A percentile compares a stretch with the other conserved stretches of the same genome.
phyloP scores from a whole-genome alignment of 2,888 invertebrate species.

The Sinhomidia bicolor region DNA sequence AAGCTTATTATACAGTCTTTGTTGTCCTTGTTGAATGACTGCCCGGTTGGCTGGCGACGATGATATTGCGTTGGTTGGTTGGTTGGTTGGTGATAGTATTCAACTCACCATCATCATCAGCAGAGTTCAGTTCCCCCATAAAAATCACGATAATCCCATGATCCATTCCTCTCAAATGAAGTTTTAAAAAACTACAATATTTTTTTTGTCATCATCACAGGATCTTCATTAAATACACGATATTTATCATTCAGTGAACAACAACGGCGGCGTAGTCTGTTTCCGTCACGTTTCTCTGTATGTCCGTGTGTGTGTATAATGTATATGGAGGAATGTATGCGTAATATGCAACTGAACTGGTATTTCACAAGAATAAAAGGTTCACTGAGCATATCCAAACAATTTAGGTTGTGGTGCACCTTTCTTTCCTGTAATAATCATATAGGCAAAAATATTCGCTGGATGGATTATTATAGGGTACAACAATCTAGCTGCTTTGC shows the following conservation, averaged over 20 bases:
- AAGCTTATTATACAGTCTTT: background rate
- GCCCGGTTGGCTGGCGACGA: constrained; percentile 28
- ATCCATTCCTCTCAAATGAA: background rate
- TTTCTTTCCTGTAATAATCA: constrained; percentile 1
- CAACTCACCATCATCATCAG: background rate
- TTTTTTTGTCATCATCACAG: constrained; percentile 6
- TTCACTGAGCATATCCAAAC: constrained; percentile 26
- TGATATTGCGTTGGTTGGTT: no score
- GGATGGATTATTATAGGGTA: constrained; percentile 30
- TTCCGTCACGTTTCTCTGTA: constrained; percentile 22
- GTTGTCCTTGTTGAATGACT: constrained; percentile 16
- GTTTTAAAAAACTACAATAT: background rate
- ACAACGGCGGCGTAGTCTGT: background rate
- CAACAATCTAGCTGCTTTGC: background rate
- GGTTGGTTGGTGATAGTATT: background rate
- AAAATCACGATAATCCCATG: background rate
- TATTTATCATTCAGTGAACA: constrained; percentile 13
- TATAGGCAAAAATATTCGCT: background rate
- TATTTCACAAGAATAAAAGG: constrained; percentile 8
- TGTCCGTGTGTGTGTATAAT: background rate
- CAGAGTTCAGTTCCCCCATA: background rate
- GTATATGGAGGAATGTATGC: background rate
- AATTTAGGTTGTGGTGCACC: background rate
- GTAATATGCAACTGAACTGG: background rate
- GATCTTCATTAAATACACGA: constrained; percentile 28